These are phyloP conservation scores for Larimichthys crocea DNA, from an alignment of 2,113 vertebrate species.

Conservation along the genomic window DNA sequence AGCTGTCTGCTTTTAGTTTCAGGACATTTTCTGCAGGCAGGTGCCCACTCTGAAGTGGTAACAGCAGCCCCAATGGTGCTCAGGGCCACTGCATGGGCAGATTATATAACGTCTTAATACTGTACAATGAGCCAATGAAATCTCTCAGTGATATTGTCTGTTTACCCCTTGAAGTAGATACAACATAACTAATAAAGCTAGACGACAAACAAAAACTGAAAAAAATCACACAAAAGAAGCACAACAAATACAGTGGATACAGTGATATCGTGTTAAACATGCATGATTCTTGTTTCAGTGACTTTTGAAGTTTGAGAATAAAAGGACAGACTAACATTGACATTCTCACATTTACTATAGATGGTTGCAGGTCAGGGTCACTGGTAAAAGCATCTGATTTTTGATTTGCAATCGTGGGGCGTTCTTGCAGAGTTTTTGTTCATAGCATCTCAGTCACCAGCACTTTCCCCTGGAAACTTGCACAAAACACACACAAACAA, in stretches of 20 bases:
- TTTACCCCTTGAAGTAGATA: slow-evolving; percentile 31
- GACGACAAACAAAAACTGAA: slow-evolving; percentile 1
- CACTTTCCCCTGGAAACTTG: slow-evolving; percentile 29
- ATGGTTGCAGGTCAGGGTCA: slow-evolving; percentile 13
- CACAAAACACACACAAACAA: slow-evolving; percentile 8
- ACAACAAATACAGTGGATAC: not conserved
- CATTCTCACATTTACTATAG: not conserved
- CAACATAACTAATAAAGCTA: slow-evolving; percentile 19
- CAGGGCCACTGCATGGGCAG: slow-evolving; percentile 60
- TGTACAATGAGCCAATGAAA: slow-evolving; percentile 43
- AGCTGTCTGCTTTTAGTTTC: slow-evolving; percentile 50
- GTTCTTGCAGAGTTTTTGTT: slow-evolving; percentile 36
- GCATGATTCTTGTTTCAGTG: not conserved
- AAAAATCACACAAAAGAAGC: not conserved
- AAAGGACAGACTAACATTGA: not conserved
- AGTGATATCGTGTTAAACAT: not conserved
- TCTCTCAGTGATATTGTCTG: slow-evolving; percentile 40
- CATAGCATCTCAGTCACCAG: slow-evolving; percentile 21
- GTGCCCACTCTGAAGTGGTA: slow-evolving; percentile 59
- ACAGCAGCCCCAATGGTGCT: slow-evolving; percentile 57
- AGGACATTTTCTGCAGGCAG: slow-evolving; percentile 64
- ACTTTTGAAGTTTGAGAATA: slow-evolving; percentile 5
- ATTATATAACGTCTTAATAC: slow-evolving; percentile 63
- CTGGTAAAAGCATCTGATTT: not conserved
- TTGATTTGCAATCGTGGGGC: slow-evolving; percentile 17